phyloP scores from a whole-genome alignment of 2,888 invertebrate species.

The Drosophila macrospina region DNA sequence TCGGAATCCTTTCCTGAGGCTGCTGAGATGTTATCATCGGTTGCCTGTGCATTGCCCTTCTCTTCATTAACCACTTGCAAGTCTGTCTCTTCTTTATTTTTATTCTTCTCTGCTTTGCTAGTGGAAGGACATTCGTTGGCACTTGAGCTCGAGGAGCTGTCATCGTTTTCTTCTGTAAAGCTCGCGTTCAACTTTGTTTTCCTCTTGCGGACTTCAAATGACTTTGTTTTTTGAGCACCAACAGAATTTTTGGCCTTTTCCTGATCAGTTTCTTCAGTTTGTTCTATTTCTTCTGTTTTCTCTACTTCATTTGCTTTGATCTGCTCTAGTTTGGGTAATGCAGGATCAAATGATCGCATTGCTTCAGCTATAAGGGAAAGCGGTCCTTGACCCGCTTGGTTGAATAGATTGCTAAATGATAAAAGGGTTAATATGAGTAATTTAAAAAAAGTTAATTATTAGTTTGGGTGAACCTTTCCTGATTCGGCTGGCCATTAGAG shows the following conservation, averaged over 20 bases:
- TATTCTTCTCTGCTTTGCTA: background rate
- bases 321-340: background rate
- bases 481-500: no score
- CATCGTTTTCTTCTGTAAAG: background rate
- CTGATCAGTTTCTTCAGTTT: background rate
- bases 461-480: background rate
- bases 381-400: background rate
- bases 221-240: background rate
- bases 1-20: slow-evolving; percentile 17
- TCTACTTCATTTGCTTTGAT: no score
- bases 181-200: background rate
- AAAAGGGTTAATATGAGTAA: background rate
- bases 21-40: background rate
- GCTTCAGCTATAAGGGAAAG: slow-evolving; percentile 27
- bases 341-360: slow-evolving; percentile 12
- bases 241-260: background rate
- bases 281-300: background rate
- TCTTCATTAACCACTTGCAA: background rate
- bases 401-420: background rate
- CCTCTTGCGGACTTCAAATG: background rate
- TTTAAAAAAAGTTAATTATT: background rate
- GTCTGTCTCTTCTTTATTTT: background rate
- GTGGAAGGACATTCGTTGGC: background rate
- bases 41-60: background rate
- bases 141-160: background rate